Percentiles rank a stretch among this genome's conserved stretches.
Evolutionary conservation across 2,113 vertebrate species (phyloP).

Genomic region (Polyodon spathula): DNA sequence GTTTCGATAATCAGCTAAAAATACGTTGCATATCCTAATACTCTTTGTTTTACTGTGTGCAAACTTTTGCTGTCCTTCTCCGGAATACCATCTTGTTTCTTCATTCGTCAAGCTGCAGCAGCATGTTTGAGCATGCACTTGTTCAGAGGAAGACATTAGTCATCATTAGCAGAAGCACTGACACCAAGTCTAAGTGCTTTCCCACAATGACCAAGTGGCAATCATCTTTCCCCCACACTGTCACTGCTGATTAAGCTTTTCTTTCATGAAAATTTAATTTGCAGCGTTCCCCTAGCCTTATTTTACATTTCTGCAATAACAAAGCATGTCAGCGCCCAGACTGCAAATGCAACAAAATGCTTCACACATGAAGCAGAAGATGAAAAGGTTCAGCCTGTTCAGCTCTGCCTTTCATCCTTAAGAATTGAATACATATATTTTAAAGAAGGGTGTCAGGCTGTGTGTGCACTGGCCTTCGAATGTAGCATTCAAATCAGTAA

Average conservation of each 20-base stretch:
- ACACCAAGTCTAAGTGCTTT: conserved; percentile 81
- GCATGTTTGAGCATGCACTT: conserved; percentile 53
- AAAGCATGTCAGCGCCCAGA: conserved; percentile 24
- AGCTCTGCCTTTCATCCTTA: conserved; percentile 21
- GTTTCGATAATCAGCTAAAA: background rate
- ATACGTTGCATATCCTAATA: background rate
- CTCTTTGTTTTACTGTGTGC: conserved; percentile 8
- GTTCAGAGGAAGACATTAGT: conserved; percentile 80
- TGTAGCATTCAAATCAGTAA: too few species aligned
- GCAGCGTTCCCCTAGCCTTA: conserved; percentile 37
- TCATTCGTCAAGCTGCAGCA: conserved; percentile 34
- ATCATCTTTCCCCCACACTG: conserved; percentile 74
- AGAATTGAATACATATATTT: background rate
- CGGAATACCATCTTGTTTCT: conserved; percentile 29
- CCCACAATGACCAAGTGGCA: conserved; percentile 78
- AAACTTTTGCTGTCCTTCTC: conserved; percentile 23
- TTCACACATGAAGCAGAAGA: conserved; percentile 17
- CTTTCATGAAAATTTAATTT: conserved; percentile 71
- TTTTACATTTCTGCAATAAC: conserved; percentile 35
- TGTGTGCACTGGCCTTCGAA: too few species aligned
- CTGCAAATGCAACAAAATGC: conserved; percentile 29
- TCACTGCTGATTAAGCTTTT: conserved; percentile 73
- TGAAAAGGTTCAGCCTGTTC: conserved; percentile 11
- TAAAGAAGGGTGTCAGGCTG: background rate
- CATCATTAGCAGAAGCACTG: conserved; percentile 85